phyloP scores from a whole-genome alignment of 2,888 invertebrate genomes.

The Congeria kusceri region DNA sequence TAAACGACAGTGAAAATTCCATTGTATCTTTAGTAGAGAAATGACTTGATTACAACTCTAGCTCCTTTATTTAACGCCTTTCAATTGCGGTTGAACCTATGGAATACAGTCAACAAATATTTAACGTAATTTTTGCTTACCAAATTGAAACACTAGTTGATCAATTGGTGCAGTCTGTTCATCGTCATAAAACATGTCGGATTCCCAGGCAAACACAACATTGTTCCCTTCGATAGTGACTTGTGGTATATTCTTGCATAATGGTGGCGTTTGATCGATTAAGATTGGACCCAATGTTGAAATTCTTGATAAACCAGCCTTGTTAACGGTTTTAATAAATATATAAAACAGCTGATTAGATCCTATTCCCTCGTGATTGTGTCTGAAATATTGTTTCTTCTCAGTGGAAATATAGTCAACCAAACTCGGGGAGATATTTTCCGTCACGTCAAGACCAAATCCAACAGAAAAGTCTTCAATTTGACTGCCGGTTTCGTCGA shows the following conservation, averaged over 20 bases:
- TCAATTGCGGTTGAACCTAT: too few relatives aligned
- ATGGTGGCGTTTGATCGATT: conserved; percentile 68
- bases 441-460: conserved; percentile 43
- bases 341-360: conserved; percentile 49
- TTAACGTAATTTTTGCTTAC: too few relatives aligned
- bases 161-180: conserved; percentile 52
- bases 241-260: conserved; percentile 12
- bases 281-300: conserved; percentile 58
- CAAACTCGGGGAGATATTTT: conserved; percentile 39
- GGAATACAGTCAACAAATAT: too few relatives aligned
- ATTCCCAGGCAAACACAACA: conserved; percentile 50
- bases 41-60: too few relatives aligned
- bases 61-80: too few relatives aligned
- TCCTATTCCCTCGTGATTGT: conserved; percentile 54
- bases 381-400: conserved; percentile 19
- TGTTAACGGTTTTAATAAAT: conserved; percentile 59
- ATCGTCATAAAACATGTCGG: conserved; percentile 48
- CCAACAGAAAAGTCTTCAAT: conserved; percentile 63
- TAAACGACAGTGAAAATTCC: too few relatives aligned
- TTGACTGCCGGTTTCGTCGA: conserved; percentile 52
- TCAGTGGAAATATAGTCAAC: conserved; percentile 21
- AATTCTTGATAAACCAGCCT: conserved; percentile 48
- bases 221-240: conserved; percentile 22
- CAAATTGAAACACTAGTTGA: conserved; percentile 45
- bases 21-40: too few relatives aligned